A percentile compares a stretch with the other conserved stretches of the same genome.
phyloP scores from a whole-genome alignment of 2,113 vertebrate genomes.

The Carassius gibelio region DNA sequence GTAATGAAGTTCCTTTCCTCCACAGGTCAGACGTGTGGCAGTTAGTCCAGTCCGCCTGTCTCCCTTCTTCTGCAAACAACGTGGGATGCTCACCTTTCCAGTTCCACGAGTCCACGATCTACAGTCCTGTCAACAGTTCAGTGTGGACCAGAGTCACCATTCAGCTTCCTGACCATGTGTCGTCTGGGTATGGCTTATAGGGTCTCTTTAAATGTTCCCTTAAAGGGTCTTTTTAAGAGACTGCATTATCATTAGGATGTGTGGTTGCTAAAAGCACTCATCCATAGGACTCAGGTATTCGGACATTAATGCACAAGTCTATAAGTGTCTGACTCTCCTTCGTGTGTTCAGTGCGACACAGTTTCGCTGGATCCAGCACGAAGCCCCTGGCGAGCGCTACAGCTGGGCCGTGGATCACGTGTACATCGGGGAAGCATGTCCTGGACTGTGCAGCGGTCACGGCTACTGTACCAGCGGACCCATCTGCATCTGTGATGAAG shows the following conservation, averaged over 20 bases:
- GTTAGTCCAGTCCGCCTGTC: slow-evolving; percentile 93
- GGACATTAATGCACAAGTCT: background rate
- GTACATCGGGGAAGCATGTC: slow-evolving; percentile 94
- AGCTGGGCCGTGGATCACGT: slow-evolving; percentile 96
- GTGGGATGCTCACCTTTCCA: slow-evolving; percentile 97
- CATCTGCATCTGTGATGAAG: slow-evolving; percentile 94
- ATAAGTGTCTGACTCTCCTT: background rate
- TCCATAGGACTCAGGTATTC: background rate
- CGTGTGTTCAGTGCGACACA: slow-evolving; percentile 86
- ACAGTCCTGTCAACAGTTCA: slow-evolving; percentile 93
- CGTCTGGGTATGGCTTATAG: slow-evolving; percentile 81
- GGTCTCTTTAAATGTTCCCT: background rate
- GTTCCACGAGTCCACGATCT: slow-evolving; percentile 97
- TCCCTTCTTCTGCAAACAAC: slow-evolving; percentile 93
- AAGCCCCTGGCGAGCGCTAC: slow-evolving; percentile 87
- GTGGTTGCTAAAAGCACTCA: background rate
- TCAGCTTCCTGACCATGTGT: slow-evolving; percentile 93
- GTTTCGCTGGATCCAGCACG: slow-evolving; percentile 97
- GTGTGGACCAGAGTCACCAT: slow-evolving; percentile 93
- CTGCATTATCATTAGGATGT: background rate
- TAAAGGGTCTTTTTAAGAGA: too few species aligned
- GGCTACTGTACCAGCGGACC: slow-evolving; percentile 92
- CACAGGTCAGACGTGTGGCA: slow-evolving; percentile 93
- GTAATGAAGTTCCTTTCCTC: background rate
- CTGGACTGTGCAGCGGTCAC: slow-evolving; percentile 90